These are phyloP conservation scores for Cydia pomonella DNA, from an alignment of 1,140 invertebrate species.

Conservation along the genomic window DNA sequence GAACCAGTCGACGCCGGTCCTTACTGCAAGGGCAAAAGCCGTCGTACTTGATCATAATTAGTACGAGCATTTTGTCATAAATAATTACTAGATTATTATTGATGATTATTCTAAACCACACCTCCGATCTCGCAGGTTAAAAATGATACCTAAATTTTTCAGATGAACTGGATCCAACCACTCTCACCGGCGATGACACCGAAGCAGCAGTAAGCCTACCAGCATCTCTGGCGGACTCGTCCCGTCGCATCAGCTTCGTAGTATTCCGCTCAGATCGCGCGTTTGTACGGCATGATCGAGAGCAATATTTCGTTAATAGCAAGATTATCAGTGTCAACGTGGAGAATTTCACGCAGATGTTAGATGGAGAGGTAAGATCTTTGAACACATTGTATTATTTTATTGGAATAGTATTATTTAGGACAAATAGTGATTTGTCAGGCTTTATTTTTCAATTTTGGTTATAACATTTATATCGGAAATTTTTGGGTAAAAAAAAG, in stretches of 20 bases:
- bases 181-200: slow-evolving; percentile 18
- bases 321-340: slow-evolving; percentile 45
- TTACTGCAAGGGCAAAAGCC: no score
- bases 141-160: slow-evolving; percentile 11
- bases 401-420: no score
- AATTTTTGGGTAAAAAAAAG: no score
- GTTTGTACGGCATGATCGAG: slow-evolving; percentile 34
- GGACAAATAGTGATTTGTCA: no score
- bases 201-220: slow-evolving; percentile 44
- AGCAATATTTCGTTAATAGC: slow-evolving; percentile 42
- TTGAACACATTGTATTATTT: neutral
- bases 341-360: slow-evolving; percentile 42
- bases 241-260: slow-evolving; percentile 46
- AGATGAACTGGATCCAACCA: slow-evolving; percentile 27
- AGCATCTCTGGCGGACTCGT: slow-evolving; percentile 8
- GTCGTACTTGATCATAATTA: no score
- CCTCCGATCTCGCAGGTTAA: no score
- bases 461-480: no score
- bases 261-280: slow-evolving; percentile 47
- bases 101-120: no score
- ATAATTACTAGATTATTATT: no score
- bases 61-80: no score
- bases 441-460: no score
- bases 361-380: slow-evolving; percentile 34
- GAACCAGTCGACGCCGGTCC: no score